Evolutionary conservation across 1,140 invertebrate genomes (phyloP).

Genomic region (Choristoneura fumiferana): DNA sequence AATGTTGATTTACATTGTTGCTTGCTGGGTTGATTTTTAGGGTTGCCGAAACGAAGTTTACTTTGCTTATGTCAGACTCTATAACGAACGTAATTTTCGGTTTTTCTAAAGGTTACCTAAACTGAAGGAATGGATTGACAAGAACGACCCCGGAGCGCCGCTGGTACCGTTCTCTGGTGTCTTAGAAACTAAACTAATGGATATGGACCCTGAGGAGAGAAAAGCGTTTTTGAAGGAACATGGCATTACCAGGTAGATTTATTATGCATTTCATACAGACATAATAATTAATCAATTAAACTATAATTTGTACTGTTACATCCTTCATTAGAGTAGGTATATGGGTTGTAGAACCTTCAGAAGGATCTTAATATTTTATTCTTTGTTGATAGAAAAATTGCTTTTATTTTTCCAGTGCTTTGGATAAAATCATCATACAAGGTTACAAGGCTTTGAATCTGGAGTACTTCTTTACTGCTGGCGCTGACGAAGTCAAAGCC

Average conservation of each 20-base stretch:
- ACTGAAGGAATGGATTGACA: slow-evolving; percentile 99
- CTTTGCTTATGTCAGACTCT: too few species aligned
- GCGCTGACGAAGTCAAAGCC: slow-evolving; percentile 98
- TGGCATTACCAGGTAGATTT: slow-evolving; percentile 86
- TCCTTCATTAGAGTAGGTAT: too few species aligned
- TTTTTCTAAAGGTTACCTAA: slow-evolving; percentile 89
- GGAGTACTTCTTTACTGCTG: slow-evolving; percentile 98
- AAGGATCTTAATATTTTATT: too few species aligned
- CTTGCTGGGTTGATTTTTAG: too few species aligned
- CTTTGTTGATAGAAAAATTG: slow-evolving; percentile 25
- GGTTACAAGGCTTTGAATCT: slow-evolving; percentile 98
- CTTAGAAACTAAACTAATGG: slow-evolving; percentile 92
- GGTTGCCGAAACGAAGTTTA: too few species aligned
- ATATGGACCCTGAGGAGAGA: slow-evolving; percentile 91
- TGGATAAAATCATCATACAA: slow-evolving; percentile 98
- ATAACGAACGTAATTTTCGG: not conserved
- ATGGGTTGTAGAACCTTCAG: too few species aligned
- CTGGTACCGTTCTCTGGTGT: slow-evolving; percentile 97
- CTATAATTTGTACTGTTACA: too few species aligned
- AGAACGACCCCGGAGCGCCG: slow-evolving; percentile 95
- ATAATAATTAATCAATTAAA: too few species aligned
- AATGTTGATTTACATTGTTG: too few species aligned
- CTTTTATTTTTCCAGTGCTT: slow-evolving; percentile 68
- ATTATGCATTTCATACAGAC: too few species aligned
- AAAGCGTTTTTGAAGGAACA: slow-evolving; percentile 89